Base-by-base conservation (phyloP, 1,140 invertebrate genomes). In the Odontomachus brunneus region DNA sequence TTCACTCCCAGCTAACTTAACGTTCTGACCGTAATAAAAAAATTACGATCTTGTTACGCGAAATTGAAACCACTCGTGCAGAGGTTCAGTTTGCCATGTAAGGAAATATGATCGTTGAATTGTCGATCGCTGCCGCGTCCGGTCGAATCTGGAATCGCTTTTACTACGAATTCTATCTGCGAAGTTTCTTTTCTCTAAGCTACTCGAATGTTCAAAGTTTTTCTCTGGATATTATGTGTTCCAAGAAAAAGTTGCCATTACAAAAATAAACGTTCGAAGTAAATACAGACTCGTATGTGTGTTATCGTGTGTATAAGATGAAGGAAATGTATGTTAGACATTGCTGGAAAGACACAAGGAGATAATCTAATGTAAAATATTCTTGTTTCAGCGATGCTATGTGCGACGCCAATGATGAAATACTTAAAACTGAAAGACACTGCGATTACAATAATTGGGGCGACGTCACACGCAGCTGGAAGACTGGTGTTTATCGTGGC, bases 381-480 rank as follows among this genome's bases (percentile, higher is more conserved):
- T 3, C 75, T 38, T 74, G 0, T 75, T 24, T 14, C 26, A 94
- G 94, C 93, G 22, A 96, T 97, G 94, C 89, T 97, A 3, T 80
- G 96, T 14, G 96, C 95, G 0, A 95, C 96, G 73, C 97, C 97
- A 3, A 55, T 97, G 3, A 95, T 97, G 95, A 96, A 95, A 91
- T 24, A 95, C 0, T 92, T 97, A 0, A 93, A 94, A 14, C 95
- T 96, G 93, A 95, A 92, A 57, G 97, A 97, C 86, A 96, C 96
- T n/a, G 93, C 96, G 0, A 97, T 97, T 53, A 94, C 97, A 38
- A 95, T 96, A 89, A 91, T 97, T 22, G 97, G 97, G 1, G 95
- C 96, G 11, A 84, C 94, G 7, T 95, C 96, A 0, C 97, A 97
- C 90, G 95, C 95, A n/a, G 59, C 92, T 9, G 97, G 96, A 0